Evolutionary conservation across 2,113 vertebrate species (phyloP), one percentile per base, ranked within the genome.

Genomic region (Shinisaurus crocodilurus): DNA sequence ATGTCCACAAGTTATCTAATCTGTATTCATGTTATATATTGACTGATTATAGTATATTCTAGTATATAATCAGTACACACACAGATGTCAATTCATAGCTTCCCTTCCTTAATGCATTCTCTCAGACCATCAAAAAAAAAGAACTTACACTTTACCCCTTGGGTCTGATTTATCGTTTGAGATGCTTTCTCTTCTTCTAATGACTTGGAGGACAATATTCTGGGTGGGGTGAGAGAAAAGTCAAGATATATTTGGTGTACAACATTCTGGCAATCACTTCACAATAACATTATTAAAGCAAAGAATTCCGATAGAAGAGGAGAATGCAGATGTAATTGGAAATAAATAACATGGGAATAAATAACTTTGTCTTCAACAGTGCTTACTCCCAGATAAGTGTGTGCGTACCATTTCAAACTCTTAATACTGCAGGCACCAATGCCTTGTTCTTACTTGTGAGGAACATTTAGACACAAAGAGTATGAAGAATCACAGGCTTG

Each of bases 171-270:
- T n/a, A 69, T 79, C 72, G 79, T 75, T 43, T 89, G 69, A 88
- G 84, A 48, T 85, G 5, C 8, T 90, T 37, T 83, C 90, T 90
- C 90, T 57, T 89, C 85, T 92, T 75, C 32, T 60, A 88, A 85
- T 6, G 85, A 1, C 32, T 37, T 0, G 87, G 34, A 81, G 74
- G 69, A 65, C 1, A 87, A 34, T 67, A 57, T 72, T 88, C 69
- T 92, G 72, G 1, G 45, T 1, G 7, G 37, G 60, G 50, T 15
- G 23, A 45, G 50, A 63, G 2, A 10, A 1, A 34, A 1, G 29
- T 65, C 90, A 84, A n/a, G 12, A 45, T 29, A 37, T 0, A 74
- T 54, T 77, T 67, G 20, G 8, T 37, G 89, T 91, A 82, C 6
- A 54, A 18, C 72, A 1, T 74, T 91, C 8, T 65, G 70, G 25